Percentiles rank a stretch among this genome's conserved stretches.
phyloP scores from a whole-genome alignment of 1,140 invertebrate species.

The Ceratoteleas bidentatus region DNA sequence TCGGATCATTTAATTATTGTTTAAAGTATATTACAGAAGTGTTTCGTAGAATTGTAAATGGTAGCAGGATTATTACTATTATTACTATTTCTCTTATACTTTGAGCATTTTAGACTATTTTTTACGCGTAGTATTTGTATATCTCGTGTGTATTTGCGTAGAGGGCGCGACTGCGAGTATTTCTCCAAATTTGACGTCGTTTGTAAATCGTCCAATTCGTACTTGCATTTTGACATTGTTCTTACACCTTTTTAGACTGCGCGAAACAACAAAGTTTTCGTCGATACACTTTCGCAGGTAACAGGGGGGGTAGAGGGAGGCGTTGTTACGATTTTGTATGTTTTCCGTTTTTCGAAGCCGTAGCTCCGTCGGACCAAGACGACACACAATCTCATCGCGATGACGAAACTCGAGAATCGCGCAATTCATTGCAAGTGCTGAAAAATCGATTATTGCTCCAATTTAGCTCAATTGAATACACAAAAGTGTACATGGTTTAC shows the following conservation, averaged over 20 bases:
- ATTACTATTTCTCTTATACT: too few species aligned
- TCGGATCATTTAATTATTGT: too few species aligned
- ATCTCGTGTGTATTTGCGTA: too few species aligned
- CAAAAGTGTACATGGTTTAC: too few species aligned
- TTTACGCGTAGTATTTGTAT: too few species aligned
- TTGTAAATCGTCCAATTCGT: conserved; percentile 19
- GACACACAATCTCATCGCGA: conserved; percentile 11
- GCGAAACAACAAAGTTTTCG: conserved; percentile 14
- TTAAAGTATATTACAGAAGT: too few species aligned
- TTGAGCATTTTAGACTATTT: too few species aligned
- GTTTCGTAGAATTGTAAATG: too few species aligned
- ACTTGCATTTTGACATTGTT: conserved; percentile 35
- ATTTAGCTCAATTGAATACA: conserved; percentile 29
- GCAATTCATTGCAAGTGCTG: conserved; percentile 9
- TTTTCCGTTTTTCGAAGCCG: background rate
- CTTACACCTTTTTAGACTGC: conserved; percentile 28
- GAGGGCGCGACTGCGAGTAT: conserved; percentile 5
- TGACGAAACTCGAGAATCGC: conserved; percentile 6
- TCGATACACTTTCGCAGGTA: too few species aligned
- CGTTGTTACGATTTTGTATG: conserved; percentile 25
- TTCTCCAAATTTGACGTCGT: conserved; percentile 30
- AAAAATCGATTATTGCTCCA: conserved; percentile 32
- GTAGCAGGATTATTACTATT: too few species aligned
- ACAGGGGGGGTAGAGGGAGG: too few species aligned
- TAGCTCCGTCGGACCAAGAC: conserved; percentile 4